These are phyloP conservation scores for Antechinus stuartii DNA, from an alignment of 2,113 vertebrate genomes.

Conservation along the genomic window DNA sequence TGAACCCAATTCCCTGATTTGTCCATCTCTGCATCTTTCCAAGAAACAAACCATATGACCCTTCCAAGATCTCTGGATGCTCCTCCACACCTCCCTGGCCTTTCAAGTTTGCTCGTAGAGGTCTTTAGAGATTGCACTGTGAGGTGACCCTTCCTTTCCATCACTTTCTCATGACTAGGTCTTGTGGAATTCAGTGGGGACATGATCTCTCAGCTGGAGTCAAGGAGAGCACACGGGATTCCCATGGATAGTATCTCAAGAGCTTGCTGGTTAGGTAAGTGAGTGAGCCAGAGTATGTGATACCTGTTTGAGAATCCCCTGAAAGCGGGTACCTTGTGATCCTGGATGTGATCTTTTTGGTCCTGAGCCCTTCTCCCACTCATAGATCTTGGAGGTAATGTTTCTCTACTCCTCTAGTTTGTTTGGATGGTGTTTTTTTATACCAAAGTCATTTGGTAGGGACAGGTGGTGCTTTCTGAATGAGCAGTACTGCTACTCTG, in stretches of 20 bases:
- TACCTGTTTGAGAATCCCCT: neutral
- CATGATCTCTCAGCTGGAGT: neutral
- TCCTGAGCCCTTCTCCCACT: neutral
- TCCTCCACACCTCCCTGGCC: neutral
- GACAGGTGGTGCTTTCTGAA: neutral
- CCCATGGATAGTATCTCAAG: neutral
- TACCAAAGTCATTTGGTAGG: neutral
- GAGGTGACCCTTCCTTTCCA: neutral
- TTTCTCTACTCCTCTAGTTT: neutral
- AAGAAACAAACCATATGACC: too few relatives aligned
- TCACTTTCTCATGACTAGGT: neutral
- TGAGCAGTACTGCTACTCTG: neutral
- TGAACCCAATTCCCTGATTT: too few relatives aligned
- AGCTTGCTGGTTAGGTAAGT: neutral
- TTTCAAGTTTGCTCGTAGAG: neutral
- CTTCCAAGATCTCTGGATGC: too few relatives aligned
- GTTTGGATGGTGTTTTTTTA: neutral
- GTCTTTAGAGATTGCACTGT: rapidly evolving
- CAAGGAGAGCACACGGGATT: neutral
- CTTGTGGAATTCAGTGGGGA: neutral
- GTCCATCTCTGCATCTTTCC: too few relatives aligned
- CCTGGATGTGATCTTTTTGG: neutral
- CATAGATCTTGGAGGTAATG: neutral
- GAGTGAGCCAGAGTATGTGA: neutral
- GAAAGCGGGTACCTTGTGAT: neutral